phyloP scores from a whole-genome alignment of 1,140 invertebrate genomes.

The Neodiprion fabricii region DNA sequence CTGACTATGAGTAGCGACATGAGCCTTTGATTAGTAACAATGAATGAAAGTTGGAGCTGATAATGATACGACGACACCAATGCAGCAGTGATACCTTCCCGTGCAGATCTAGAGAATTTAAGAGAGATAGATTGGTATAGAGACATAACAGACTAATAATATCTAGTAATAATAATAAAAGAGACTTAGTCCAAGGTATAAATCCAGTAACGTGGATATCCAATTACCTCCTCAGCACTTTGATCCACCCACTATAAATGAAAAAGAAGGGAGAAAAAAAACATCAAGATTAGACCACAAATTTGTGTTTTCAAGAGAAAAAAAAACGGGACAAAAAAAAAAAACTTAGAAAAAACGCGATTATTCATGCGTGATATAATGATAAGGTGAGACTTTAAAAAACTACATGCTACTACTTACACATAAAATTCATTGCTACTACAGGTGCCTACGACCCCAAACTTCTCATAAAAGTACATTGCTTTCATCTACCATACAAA shows the following conservation, averaged over 20 bases:
- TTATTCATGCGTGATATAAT: background rate
- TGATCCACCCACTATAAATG: constrained; percentile 70
- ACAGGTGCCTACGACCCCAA: too few species aligned
- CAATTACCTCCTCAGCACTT: constrained; percentile 69
- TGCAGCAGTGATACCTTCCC: background rate
- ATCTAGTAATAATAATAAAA: constrained; percentile 25
- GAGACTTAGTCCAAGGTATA: constrained; percentile 38
- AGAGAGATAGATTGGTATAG: too few species aligned
- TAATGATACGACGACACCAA: constrained; percentile 4
- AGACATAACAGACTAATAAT: background rate
- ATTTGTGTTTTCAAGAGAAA: background rate
- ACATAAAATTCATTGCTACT: too few species aligned
- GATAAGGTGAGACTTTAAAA: background rate
- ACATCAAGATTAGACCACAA: constrained; percentile 37
- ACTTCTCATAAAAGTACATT: too few species aligned
- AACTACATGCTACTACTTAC: too few species aligned
- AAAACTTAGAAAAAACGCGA: background rate
- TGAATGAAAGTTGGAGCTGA: too few species aligned
- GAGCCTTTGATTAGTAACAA: too few species aligned
- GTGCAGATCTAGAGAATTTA: constrained; percentile 5
- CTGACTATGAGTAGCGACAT: too few species aligned
- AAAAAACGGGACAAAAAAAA: background rate
- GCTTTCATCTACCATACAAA: too few species aligned
- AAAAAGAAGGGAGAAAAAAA: constrained; percentile 54
- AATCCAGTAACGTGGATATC: constrained; percentile 40